Evolutionary conservation across 1,140 invertebrate genomes (phyloP).

Genomic region (Chironomus tepperi): DNA sequence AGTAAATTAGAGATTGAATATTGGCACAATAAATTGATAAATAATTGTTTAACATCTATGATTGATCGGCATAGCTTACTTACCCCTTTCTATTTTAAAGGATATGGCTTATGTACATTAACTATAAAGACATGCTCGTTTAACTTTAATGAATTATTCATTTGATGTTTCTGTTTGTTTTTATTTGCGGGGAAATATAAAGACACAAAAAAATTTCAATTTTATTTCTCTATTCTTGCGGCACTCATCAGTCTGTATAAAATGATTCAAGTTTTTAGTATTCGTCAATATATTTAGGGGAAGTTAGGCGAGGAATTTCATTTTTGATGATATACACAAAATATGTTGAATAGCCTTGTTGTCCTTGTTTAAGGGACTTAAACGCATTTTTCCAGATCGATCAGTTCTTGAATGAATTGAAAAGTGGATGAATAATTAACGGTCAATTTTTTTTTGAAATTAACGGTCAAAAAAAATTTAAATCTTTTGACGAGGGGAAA

Average conservation of each 20-base stretch:
- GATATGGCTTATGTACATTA: not conserved
- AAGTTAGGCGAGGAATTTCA: not conserved
- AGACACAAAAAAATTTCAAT: not conserved
- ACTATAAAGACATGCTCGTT: not conserved
- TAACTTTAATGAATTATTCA: conserved; percentile 10
- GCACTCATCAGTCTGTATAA: too few relatives aligned
- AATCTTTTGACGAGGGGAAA: too few relatives aligned
- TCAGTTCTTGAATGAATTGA: too few relatives aligned
- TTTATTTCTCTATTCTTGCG: not conserved
- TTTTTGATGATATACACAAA: too few relatives aligned
- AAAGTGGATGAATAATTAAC: too few relatives aligned
- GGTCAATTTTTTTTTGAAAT: too few relatives aligned
- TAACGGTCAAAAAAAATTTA: too few relatives aligned
- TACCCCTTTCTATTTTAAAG: not conserved
- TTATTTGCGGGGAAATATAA: not conserved
- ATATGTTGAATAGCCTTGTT: too few relatives aligned
- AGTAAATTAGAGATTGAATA: not conserved
- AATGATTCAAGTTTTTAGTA: too few relatives aligned
- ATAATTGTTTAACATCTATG: conserved; percentile 8
- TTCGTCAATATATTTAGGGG: not conserved
- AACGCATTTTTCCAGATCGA: too few relatives aligned
- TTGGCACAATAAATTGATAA: conserved; percentile 8
- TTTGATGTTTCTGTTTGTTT: not conserved
- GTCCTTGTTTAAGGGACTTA: too few relatives aligned
- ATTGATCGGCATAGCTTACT: not conserved